Percentiles rank a stretch among this genome's conserved stretches.
These are phyloP conservation scores for Megaceryle alcyon DNA, from an alignment of 2,797 vertebrate species.

Conservation along the genomic window DNA sequence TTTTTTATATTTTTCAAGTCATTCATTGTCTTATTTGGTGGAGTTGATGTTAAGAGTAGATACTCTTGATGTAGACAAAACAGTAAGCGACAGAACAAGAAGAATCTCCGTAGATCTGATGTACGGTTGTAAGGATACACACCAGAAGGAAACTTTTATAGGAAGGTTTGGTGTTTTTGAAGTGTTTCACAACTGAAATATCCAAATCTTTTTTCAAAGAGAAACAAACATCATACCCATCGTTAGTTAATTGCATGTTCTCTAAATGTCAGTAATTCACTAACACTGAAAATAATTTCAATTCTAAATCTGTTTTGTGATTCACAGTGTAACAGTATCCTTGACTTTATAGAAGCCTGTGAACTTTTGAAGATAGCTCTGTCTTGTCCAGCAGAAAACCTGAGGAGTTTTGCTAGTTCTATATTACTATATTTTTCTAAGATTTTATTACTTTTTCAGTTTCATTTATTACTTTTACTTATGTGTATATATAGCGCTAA, in stretches of 20 bases:
- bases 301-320: background rate
- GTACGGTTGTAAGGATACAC: background rate
- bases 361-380: background rate
- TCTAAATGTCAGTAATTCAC: background rate
- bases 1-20: background rate
- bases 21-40: background rate
- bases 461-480: background rate
- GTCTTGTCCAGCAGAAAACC: background rate
- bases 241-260: background rate
- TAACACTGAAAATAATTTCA: background rate
- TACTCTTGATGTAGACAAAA: background rate
- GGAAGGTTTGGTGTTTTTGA: background rate
- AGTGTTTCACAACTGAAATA: background rate
- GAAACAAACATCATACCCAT: background rate
- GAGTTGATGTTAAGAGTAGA: background rate
- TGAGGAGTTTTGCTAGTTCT: background rate
- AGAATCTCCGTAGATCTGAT: background rate
- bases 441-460: background rate
- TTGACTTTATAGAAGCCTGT: background rate
- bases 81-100: background rate
- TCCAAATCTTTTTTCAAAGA: background rate
- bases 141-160: background rate
- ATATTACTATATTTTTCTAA: background rate
- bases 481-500: background rate
- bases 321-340: background rate